Conservation (phyloP, 2,113 vertebrate species). For the Motacilla alba region DNA sequence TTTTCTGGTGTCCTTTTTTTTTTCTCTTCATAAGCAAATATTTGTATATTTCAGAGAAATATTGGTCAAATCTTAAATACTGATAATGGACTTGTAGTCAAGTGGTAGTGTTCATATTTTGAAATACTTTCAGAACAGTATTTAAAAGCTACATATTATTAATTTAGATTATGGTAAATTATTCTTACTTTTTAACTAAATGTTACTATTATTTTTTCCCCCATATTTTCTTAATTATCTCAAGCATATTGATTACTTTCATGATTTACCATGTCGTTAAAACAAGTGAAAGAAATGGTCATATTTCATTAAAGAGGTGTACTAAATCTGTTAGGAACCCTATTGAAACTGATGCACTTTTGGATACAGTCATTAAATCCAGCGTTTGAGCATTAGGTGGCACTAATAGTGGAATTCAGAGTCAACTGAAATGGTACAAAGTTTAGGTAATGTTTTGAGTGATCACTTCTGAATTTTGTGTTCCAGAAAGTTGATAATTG, state of each 20-base stretch:
- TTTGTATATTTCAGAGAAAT: neutral
- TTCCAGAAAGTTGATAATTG: neutral
- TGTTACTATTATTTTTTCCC: too few species aligned
- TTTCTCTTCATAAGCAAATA: neutral
- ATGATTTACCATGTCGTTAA: neutral
- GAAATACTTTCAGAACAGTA: neutral
- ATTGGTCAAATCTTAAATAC: neutral
- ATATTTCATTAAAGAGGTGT: neutral
- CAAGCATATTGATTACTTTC: neutral
- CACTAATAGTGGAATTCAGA: neutral
- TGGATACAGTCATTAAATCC: neutral
- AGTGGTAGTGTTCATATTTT: neutral
- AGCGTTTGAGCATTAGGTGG: neutral
- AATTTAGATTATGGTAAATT: neutral
- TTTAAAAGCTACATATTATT: neutral
- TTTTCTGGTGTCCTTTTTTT: neutral
- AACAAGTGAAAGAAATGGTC: neutral
- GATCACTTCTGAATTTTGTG: neutral
- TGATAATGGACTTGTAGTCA: neutral
- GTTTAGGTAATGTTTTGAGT: neutral
- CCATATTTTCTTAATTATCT: neutral
- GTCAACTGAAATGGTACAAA: neutral
- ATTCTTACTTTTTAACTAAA: neutral
- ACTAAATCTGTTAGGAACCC: neutral
- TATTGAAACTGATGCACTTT: neutral